These are phyloP conservation scores for Chaetoderma sp. DNA, from an alignment of 2,888 invertebrate species.

Conservation along the genomic window DNA sequence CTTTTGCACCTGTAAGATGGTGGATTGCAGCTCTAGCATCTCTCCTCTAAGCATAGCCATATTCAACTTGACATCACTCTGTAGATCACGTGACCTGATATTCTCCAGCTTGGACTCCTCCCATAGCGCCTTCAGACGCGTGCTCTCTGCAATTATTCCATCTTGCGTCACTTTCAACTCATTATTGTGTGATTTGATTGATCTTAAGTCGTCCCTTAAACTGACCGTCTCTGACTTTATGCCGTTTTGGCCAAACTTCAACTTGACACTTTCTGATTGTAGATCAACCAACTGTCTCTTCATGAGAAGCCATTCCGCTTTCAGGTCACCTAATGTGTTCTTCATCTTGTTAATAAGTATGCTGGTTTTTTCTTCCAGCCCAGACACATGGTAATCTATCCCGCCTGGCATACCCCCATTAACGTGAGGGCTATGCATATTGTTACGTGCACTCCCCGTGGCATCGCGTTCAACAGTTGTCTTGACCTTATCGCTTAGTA, in stretches of 20 bases:
- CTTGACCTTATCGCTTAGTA: neutral
- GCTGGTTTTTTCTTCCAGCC: neutral
- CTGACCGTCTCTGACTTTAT: constrained; percentile 38
- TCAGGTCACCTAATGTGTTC: constrained; percentile 59
- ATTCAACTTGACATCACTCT: neutral
- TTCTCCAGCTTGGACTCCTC: constrained; percentile 1
- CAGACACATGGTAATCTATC: neutral
- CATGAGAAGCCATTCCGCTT: constrained; percentile 65
- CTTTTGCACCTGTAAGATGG: neutral
- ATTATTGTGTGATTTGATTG: constrained; percentile 21
- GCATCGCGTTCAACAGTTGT: neutral
- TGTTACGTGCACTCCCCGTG: neutral
- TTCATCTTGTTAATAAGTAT: constrained; percentile 39
- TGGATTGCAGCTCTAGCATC: neutral
- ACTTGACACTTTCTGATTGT: constrained; percentile 40
- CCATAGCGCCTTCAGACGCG: neutral
- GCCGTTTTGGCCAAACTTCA: constrained; percentile 37
- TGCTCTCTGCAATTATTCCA: constrained; percentile 9
- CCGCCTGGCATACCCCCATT: neutral
- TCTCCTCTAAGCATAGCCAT: neutral
- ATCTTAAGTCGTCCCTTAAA: constrained; percentile 31
- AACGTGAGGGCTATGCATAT: neutral
- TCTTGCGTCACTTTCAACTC: constrained; percentile 25
- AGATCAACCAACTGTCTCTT: constrained; percentile 61
- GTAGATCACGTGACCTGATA: neutral